Evolutionary conservation across 1,140 invertebrate genomes (phyloP).

Genomic region (Brachystomella parvula): DNA sequence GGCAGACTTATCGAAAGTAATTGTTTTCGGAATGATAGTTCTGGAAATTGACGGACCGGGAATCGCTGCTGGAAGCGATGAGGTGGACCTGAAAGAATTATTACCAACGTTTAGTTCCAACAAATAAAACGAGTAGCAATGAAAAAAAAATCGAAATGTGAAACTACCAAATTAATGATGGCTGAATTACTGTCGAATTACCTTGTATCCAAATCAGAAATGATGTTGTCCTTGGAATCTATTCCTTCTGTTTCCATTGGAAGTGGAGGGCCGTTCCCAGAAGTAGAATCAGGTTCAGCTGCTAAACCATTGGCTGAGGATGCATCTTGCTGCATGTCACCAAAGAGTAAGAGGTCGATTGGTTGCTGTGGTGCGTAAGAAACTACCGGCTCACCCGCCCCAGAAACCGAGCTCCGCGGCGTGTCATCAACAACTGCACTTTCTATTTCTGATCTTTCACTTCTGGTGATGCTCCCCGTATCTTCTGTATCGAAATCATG

Average conservation of each 20-base stretch:
- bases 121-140: no score
- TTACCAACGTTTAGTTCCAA: no score
- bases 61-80: not conserved
- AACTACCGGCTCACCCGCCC: not conserved
- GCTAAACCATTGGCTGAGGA: not conserved
- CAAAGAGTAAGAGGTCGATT: slow-evolving; percentile 32
- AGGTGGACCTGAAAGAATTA: not conserved
- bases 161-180: no score
- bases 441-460: slow-evolving; percentile 59
- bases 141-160: no score
- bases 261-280: not conserved
- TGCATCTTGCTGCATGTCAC: slow-evolving; percentile 27
- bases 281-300: not conserved
- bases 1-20: slow-evolving; percentile 82
- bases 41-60: not conserved
- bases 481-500: slow-evolving; percentile 81
- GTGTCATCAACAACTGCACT: slow-evolving; percentile 42
- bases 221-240: not conserved
- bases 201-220: not conserved
- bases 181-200: no score
- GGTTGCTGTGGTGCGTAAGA: not conserved
- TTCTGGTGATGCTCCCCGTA: slow-evolving; percentile 63
- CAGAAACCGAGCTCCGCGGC: slow-evolving; percentile 31
- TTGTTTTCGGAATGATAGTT: slow-evolving; percentile 72
- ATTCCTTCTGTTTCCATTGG: slow-evolving; percentile 42